phyloP scores from a whole-genome alignment of 2,797 vertebrate genomes.

The Tokudaia muenninki region DNA sequence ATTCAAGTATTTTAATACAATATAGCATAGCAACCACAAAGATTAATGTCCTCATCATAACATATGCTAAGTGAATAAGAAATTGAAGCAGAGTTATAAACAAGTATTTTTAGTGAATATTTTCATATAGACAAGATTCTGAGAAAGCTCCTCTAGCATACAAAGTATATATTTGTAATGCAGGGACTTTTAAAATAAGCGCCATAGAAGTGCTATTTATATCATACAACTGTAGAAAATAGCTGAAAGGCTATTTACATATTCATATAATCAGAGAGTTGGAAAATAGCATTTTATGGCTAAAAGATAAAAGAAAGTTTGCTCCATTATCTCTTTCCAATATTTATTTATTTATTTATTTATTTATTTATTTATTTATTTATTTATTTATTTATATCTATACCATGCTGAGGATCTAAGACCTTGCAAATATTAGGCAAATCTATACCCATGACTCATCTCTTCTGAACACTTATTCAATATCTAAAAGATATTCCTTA shows the following conservation, averaged over 20 bases:
- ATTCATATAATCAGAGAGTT: background rate
- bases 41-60: background rate
- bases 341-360: background rate
- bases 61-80: background rate
- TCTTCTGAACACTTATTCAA: background rate
- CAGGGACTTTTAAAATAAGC: background rate
- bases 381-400: background rate
- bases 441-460: background rate
- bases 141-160: background rate
- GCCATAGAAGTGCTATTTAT: background rate
- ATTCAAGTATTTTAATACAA: slow-evolving; percentile 21
- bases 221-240: background rate
- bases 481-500: background rate
- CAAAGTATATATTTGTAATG: background rate
- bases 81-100: background rate
- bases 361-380: background rate
- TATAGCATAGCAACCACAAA: background rate
- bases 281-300: background rate
- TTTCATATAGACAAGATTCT: background rate
- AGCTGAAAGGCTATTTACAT: background rate
- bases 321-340: background rate
- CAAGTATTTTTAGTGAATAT: background rate
- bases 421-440: background rate
- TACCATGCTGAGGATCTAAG: background rate
- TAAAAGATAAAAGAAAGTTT: slow-evolving; percentile 11